Evolutionary conservation across 2,797 vertebrate genomes (phyloP).

Genomic region (Perodicticus potto): DNA sequence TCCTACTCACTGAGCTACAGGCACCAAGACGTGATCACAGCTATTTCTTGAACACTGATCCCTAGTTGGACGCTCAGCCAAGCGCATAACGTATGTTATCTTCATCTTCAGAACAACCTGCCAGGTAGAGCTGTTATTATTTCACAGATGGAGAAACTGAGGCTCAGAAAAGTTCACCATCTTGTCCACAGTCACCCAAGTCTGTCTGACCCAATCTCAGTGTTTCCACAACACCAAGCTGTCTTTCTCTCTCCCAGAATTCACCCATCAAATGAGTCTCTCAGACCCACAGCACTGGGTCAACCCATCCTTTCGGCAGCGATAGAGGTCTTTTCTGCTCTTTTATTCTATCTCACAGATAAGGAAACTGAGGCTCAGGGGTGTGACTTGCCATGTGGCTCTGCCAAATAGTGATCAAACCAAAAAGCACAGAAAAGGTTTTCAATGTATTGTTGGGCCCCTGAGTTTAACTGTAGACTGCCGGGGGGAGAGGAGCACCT

Average conservation of each 20-base stretch:
- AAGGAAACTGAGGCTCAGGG: neutral
- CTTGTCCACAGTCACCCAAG: neutral
- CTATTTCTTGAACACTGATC: neutral
- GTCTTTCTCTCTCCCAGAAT: neutral
- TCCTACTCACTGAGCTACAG: too few species aligned
- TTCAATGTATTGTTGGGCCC: neutral
- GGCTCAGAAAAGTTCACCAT: neutral
- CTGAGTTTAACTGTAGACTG: neutral
- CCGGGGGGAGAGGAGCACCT: fast-evolving
- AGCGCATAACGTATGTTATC: neutral
- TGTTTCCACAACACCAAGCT: neutral
- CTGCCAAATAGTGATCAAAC: neutral
- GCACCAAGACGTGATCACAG: neutral
- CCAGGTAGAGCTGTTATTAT: neutral
- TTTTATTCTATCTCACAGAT: neutral
- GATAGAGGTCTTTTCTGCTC: neutral
- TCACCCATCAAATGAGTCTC: neutral
- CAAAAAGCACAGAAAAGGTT: neutral
- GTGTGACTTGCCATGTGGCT: neutral
- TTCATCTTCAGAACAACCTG: neutral
- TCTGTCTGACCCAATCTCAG: neutral
- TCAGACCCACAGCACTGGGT: neutral
- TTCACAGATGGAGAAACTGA: neutral
- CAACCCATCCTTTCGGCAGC: neutral
- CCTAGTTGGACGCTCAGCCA: fast-evolving